These are phyloP conservation scores for Phataginus tricuspis DNA, from an alignment of 2,797 vertebrate genomes.

Conservation along the genomic window DNA sequence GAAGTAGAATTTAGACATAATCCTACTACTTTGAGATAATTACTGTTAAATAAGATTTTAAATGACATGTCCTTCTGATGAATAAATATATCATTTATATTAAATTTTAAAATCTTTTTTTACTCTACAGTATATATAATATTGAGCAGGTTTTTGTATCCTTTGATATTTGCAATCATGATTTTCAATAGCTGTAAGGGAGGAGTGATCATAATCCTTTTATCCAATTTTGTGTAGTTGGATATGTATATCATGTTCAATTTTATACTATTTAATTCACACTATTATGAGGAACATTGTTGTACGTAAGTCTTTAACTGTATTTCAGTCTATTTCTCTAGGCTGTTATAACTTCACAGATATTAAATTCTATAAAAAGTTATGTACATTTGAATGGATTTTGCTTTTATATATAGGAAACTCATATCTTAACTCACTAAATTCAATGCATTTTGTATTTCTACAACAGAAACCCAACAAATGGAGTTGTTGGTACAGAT, in stretches of 20 bases:
- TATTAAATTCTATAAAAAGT: neutral
- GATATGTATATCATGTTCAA: neutral
- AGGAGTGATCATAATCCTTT: neutral
- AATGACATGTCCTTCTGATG: neutral
- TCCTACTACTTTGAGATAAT: neutral
- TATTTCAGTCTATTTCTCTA: conserved; percentile 25
- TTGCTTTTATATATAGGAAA: neutral
- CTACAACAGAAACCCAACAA: neutral
- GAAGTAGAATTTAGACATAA: neutral
- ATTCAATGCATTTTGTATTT: neutral
- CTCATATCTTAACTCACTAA: neutral
- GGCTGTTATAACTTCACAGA: neutral
- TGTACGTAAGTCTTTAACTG: neutral
- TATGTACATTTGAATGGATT: neutral
- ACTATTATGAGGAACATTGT: neutral
- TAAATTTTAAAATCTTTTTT: neutral
- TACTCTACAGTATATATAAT: neutral
- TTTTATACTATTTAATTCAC: neutral
- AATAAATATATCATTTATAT: neutral
- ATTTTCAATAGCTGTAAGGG: neutral
- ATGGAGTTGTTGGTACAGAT: neutral
- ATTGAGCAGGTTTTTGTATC: neutral
- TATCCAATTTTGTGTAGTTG: neutral
- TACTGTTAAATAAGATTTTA: conserved; percentile 11
- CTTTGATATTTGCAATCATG: neutral